Conservation (phyloP, 2,888 invertebrate genomes). For the Mesorhabditis sp. region DNA sequence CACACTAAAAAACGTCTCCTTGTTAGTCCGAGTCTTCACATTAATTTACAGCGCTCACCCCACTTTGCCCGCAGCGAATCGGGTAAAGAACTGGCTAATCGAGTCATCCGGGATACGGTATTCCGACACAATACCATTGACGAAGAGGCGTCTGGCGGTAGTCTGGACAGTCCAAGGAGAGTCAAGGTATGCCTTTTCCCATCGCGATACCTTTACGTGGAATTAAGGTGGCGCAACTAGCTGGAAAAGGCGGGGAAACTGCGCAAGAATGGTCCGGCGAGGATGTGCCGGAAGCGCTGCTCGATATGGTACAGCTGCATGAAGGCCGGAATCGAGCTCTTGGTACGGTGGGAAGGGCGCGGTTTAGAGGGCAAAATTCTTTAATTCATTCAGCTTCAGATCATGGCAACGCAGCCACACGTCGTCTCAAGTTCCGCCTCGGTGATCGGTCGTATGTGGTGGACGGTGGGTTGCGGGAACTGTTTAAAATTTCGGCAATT, state of each 20-base stretch:
- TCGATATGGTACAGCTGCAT: background rate
- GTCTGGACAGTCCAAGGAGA: background rate
- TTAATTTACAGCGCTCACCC: background rate
- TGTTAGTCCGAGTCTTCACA: too few species aligned
- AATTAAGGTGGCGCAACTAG: background rate
- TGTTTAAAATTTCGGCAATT: too few species aligned
- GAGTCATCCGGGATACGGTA: background rate
- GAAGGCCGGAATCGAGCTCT: background rate
- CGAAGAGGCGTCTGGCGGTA: background rate
- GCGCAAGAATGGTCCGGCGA: background rate
- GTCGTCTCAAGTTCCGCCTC: background rate
- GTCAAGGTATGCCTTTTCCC: constrained; percentile 1
- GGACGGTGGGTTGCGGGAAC: background rate
- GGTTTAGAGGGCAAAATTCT: too few species aligned
- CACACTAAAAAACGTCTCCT: too few species aligned
- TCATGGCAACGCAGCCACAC: background rate
- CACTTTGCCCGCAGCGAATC: background rate
- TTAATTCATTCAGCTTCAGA: background rate
- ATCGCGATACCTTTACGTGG: background rate
- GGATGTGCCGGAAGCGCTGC: background rate
- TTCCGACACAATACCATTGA: background rate
- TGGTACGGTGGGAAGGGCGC: too few species aligned
- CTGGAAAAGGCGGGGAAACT: background rate
- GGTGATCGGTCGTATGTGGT: constrained; percentile 1
- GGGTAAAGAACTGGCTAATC: background rate